phyloP scores from a whole-genome alignment of 2,888 invertebrate genomes.

The Hyposoter didymator region DNA sequence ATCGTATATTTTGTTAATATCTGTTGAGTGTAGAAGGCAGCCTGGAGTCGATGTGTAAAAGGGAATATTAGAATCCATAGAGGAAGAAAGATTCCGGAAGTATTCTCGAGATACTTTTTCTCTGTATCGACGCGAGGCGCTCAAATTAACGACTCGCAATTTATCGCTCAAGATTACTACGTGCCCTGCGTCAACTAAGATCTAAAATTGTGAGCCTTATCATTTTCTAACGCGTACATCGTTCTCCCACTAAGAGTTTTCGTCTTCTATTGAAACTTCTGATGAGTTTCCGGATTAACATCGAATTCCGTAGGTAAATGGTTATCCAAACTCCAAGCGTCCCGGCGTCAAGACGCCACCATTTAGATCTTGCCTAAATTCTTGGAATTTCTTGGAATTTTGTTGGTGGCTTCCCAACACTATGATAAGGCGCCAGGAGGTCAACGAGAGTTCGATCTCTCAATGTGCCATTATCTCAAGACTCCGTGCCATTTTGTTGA shows the following conservation, averaged over 20 bases:
- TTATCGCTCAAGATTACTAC: constrained; percentile 76
- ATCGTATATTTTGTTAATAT: constrained; percentile 51
- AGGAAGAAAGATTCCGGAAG: constrained; percentile 43
- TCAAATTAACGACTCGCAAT: constrained; percentile 73
- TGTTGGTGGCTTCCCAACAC: no score
- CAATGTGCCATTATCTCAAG: neutral
- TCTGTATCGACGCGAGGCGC: constrained; percentile 71
- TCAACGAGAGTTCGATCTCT: neutral
- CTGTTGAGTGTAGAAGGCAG: constrained; percentile 32
- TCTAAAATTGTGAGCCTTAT: constrained; percentile 33
- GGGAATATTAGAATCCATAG: constrained; percentile 48
- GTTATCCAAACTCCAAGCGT: neutral
- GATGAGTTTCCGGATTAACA: neutral
- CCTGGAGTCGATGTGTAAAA: constrained; percentile 59
- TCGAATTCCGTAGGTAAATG: neutral
- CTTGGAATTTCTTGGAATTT: no score
- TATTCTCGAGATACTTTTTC: constrained; percentile 69
- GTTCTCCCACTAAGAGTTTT: constrained; percentile 33
- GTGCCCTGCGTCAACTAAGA: constrained; percentile 70
- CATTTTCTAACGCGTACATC: constrained; percentile 42
- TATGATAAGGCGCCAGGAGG: no score
- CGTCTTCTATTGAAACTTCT: neutral
- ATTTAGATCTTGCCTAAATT: neutral
- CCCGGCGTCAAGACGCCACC: neutral
- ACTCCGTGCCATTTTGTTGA: neutral